Evolutionary conservation across 1,140 invertebrate genomes (phyloP).

Genomic region (Triops longicaudatus): DNA sequence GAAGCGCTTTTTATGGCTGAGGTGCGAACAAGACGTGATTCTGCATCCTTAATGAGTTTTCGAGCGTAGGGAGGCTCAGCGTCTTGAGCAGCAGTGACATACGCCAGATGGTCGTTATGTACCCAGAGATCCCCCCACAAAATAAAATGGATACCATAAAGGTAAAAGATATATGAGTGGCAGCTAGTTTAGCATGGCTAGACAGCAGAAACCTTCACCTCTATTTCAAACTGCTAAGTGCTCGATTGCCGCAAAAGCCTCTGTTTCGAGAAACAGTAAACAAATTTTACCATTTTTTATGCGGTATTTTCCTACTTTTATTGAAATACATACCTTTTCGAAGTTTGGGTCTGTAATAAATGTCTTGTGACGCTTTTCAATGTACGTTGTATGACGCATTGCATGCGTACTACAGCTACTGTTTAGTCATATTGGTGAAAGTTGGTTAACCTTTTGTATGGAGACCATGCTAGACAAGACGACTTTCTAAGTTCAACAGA

Average conservation of each 20-base stretch:
- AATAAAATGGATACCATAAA: neutral
- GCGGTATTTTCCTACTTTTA: too few species aligned
- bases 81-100: neutral
- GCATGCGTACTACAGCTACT: neutral
- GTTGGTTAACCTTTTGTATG: neutral
- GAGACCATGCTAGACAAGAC: neutral
- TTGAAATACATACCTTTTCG: too few species aligned
- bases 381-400: neutral
- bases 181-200: neutral
- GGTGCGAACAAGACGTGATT: constrained; percentile 11
- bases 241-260: too few species aligned
- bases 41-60: constrained; percentile 13
- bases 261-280: too few species aligned
- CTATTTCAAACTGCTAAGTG: too few species aligned
- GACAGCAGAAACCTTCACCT: neutral
- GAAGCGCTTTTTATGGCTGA: constrained; percentile 6
- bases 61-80: neutral
- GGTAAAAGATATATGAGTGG: neutral
- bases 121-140: neutral
- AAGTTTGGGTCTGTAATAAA: neutral
- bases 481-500: neutral
- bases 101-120: constrained; percentile 11
- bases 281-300: too few species aligned
- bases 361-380: neutral
- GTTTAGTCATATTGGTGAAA: neutral